phyloP scores from a whole-genome alignment of 2,888 invertebrate genomes.

The Drosophila infuscata region DNA sequence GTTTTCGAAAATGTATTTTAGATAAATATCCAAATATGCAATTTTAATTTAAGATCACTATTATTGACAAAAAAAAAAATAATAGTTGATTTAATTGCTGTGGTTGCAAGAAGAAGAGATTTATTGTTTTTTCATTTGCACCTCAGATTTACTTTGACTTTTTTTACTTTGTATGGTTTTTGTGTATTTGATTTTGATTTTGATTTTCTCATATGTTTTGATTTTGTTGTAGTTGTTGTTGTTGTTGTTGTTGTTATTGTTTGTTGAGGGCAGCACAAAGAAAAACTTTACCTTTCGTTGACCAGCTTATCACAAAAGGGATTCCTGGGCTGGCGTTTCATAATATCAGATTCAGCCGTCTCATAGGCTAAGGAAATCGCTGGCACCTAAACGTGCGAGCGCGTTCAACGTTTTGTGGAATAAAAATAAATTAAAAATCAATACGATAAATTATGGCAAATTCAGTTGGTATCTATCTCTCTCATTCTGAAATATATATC shows the following conservation, averaged over 20 bases:
- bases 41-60: conserved; percentile 1
- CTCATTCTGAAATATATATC: conserved; percentile 10
- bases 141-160: conserved; percentile 37
- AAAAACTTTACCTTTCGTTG: conserved; percentile 95
- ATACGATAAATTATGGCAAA: conserved; percentile 70
- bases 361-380: conserved; percentile 99
- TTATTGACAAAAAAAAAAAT: conserved; percentile 31
- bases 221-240: conserved; percentile 39
- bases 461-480: conserved; percentile 16
- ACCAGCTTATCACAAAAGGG: conserved; percentile 99
- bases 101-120: conserved; percentile 25
- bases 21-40: neutral
- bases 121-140: conserved; percentile 31
- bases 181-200: conserved; percentile 35
- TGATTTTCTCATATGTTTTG: conserved; percentile 26
- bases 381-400: conserved; percentile 90
- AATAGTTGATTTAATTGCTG: conserved; percentile 9
- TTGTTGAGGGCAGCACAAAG: conserved; percentile 71
- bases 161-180: conserved; percentile 42
- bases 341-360: conserved; percentile 99
- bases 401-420: conserved; percentile 45
- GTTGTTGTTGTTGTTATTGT: conserved; percentile 3
- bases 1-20: conserved; percentile 15
- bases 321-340: conserved; percentile 99
- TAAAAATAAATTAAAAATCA: conserved; percentile 70